Evolutionary conservation across 2,113 vertebrate species (phyloP), one percentile per base, ranked within the genome.

Genomic region (Andinoacara biseriatus): DNA sequence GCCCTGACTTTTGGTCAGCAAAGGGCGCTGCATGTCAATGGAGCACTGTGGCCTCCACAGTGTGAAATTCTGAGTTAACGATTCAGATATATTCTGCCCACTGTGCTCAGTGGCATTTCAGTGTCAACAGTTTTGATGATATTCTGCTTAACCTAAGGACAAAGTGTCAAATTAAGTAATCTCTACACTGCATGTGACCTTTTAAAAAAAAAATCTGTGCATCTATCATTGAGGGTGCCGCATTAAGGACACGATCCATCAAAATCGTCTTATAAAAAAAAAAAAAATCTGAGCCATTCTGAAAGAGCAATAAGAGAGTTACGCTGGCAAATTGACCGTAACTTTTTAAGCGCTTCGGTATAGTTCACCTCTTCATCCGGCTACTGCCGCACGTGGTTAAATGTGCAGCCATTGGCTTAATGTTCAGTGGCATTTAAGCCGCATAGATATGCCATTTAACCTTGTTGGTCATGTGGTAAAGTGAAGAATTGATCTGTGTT

Each of bases 131-230:
- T 60, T 84, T 49, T 52, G 82, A 86, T 76, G 78, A 74, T 86
- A 82, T 85, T 86, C 77, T 74, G 43, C 82, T 88, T 86, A 82
- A 91, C 80, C 79, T 78, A 60, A 80, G 85, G 52, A 91, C 82
- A 86, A 77, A 83, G 60, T 90, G 76, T 91, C 86, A 90, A 80
- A 91, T 85, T 79, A 93, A 88, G 84, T 29, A 57, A 87, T 87
- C 74, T 81, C 78, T 11, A 82, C 58, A 31, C 74, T 5, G 76
- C 61, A 7, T 60, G 40, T 86, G 89, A 89, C 90, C 91, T 91
- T 92, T 89, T 2, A 49, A 58, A 81, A 38, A 35, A 10, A 74
- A 77, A 82, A 86, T 63, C 60, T 14, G 40, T 62, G 20, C 72
- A 69, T 84, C 69, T 56, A 56, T 85, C 62, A 35, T 59, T 11